Percentiles rank a stretch among this genome's conserved stretches.
phyloP scores from a whole-genome alignment of 2,888 invertebrate genomes.

The Hymenopus coronatus region DNA sequence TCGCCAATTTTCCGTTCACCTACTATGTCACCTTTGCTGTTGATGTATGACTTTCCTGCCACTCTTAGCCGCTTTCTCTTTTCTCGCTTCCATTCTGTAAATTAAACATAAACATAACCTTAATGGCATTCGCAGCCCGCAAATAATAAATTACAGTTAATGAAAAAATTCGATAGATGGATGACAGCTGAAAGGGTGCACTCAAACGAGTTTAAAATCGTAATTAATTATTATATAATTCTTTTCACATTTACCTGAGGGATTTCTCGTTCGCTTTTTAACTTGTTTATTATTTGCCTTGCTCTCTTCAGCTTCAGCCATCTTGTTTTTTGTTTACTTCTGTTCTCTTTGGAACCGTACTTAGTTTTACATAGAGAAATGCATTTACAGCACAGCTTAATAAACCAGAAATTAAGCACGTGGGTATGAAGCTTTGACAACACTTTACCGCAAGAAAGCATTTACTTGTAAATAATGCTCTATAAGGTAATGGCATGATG shows the following conservation, averaged over 20 bases:
- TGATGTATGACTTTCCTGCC: slow-evolving; percentile 56
- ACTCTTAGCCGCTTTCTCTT: slow-evolving; percentile 56
- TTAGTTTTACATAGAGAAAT: background rate
- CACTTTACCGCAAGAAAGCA: no score
- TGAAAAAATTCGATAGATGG: background rate
- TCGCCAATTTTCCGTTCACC: slow-evolving; percentile 54
- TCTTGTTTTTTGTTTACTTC: slow-evolving; percentile 10
- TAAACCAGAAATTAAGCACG: no score
- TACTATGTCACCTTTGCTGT: slow-evolving; percentile 56
- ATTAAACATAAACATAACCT: slow-evolving; percentile 18
- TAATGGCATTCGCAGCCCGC: background rate
- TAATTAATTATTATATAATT: background rate
- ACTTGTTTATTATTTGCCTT: slow-evolving; percentile 20
- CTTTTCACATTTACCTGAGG: slow-evolving; percentile 15
- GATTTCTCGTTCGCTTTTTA: slow-evolving; percentile 27
- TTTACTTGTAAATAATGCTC: no score
- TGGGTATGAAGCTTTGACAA: no score
- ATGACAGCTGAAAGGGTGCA: background rate
- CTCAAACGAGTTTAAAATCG: background rate
- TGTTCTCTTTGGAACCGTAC: background rate
- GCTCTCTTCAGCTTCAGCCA: slow-evolving; percentile 24
- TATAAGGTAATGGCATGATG: background rate
- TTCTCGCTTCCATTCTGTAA: slow-evolving; percentile 58
- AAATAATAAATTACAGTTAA: background rate
- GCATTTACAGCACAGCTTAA: no score